A percentile compares a stretch with the other conserved stretches of the same genome.
These are phyloP conservation scores for Protonemura montana DNA, from an alignment of 2,888 invertebrate species.

Conservation along the genomic window DNA sequence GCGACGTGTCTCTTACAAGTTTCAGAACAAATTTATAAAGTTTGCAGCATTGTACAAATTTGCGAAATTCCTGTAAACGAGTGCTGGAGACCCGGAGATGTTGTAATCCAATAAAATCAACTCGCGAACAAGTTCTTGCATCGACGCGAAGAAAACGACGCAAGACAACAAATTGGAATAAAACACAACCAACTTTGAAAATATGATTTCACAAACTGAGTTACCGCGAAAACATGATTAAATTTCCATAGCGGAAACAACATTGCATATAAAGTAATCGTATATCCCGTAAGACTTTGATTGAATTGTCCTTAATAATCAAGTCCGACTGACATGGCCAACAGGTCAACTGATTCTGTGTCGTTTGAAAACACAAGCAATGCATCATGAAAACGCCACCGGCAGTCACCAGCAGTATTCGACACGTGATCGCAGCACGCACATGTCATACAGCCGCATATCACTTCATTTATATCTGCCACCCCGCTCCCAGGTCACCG, in stretches of 20 bases:
- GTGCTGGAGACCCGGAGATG: not conserved
- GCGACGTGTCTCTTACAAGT: not conserved
- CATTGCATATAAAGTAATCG: not conserved
- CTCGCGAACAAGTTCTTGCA: not conserved
- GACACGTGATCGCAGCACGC: not conserved
- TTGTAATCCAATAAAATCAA: conserved; percentile 7
- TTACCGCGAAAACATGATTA: not conserved
- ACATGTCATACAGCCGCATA: not conserved
- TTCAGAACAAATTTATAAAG: conserved; percentile 7
- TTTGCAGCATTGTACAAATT: not conserved
- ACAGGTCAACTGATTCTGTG: not conserved
- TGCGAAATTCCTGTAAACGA: not conserved
- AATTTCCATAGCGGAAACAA: not conserved
- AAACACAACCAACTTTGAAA: not conserved
- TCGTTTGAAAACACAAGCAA: not conserved
- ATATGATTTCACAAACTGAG: not conserved
- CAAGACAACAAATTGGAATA: not conserved
- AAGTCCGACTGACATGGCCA: not conserved
- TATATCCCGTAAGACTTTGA: not conserved
- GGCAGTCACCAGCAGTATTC: not conserved
- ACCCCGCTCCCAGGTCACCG: not conserved
- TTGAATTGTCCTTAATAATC: not conserved
- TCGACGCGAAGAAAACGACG: not conserved
- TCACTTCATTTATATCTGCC: not conserved
- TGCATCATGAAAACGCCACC: not conserved